Percentiles rank a stretch among this genome's conserved stretches.
These are phyloP conservation scores for Sarcophaga peregrina DNA, from an alignment of 1,140 invertebrate genomes.

Conservation along the genomic window DNA sequence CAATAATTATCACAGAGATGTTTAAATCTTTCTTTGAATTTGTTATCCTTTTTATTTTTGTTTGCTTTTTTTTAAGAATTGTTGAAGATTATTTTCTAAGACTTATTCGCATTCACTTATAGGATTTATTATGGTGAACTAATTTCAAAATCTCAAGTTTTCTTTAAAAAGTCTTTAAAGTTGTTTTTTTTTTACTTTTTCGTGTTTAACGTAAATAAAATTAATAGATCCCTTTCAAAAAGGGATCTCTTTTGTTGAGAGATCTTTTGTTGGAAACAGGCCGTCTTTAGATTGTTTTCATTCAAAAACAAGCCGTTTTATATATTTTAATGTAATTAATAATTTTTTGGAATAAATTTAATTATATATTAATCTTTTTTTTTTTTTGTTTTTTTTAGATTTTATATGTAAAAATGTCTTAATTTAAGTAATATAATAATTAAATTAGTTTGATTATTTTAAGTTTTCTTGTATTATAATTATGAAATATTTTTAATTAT, in stretches of 20 bases:
- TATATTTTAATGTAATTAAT: background rate
- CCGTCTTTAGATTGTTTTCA: background rate
- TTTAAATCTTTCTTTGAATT: constrained; percentile 58
- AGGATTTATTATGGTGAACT: constrained; percentile 16
- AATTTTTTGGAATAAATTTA: constrained; percentile 35
- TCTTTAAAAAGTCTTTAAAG: constrained; percentile 13
- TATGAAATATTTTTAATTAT: constrained; percentile 44
- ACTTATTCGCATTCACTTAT: constrained; percentile 31
- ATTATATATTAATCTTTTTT: constrained; percentile 45
- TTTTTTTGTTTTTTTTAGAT: constrained; percentile 46
- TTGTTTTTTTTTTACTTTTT: constrained; percentile 40
- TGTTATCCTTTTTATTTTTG: constrained; percentile 52
- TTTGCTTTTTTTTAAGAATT: constrained; percentile 34
- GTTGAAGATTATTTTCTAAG: constrained; percentile 25
- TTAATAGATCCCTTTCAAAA: constrained; percentile 18
- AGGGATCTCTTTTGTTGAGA: constrained; percentile 32
- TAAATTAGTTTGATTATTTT: constrained; percentile 43
- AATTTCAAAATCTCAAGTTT: constrained; percentile 16
- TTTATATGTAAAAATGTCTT: constrained; percentile 37
- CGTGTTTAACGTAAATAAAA: constrained; percentile 22
- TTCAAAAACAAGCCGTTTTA: background rate
- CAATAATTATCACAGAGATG: constrained; percentile 67
- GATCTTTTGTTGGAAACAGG: constrained; percentile 10
- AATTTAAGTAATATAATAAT: background rate
- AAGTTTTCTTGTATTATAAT: constrained; percentile 4